Base-by-base conservation (phyloP, 2,888 invertebrate genomes). In the Hybos culiciformis region DNA sequence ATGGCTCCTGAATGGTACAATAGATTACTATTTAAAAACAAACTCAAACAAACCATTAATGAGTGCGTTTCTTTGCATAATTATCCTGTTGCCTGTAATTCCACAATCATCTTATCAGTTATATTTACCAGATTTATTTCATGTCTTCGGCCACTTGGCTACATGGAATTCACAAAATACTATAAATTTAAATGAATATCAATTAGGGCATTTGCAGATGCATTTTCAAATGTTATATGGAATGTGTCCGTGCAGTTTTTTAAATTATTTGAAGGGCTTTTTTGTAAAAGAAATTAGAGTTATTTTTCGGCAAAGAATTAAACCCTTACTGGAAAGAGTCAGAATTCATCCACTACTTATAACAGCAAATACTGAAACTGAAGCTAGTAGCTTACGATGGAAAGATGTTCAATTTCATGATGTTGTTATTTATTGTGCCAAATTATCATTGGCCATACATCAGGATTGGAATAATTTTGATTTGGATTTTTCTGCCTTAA, bases 231-330 rank as follows among this genome's bases (percentile, higher is more conserved):
- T 84, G 60, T 70, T 88, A 54, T 90, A 90, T 68, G 91, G 90
- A 48, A 87, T 92, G 82, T 92, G 83, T 67, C 93, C 93, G 9
- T 88, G 87, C 65, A 87, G 84, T 63, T 87, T 93, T 65, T 64
- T 92, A 43, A 77, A 78, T 45, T 87, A 82, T 65, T 70, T 93
- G 53, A 73, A 74, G 50, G 80, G 83, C 58, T 86, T 83, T 63
- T 70, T 73, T 53, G 60, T 69, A 50, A 73, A 75, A 56, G 74
- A 80, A 66, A 71, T 78, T 58, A 66, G 73, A 56, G 67, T 73
- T 42, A 75, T 82, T 52, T 88, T 85, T 69, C 77, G 77, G 55
- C 83, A 86, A 60, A 83, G 82, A 24, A 79, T 90, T 46, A 80
- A 77, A 67, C 87, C 88, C 41, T 82, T 93, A 77, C 67, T 93